phyloP scores from a whole-genome alignment of 2,888 invertebrate species.

The Drosophila helvetica region DNA sequence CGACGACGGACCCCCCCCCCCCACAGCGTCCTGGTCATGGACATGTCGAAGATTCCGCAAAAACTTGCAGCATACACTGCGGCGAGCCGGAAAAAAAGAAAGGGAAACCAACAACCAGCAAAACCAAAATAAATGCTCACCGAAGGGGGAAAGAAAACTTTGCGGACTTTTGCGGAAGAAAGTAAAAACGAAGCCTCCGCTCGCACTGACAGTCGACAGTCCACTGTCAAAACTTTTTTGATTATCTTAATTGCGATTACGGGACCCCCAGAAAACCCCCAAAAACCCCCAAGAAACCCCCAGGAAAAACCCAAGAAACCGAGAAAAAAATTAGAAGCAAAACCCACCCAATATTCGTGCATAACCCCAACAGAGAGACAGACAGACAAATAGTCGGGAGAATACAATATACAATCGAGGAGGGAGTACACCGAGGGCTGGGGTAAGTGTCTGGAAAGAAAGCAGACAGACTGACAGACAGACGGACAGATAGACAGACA shows the following conservation, averaged over 20 bases:
- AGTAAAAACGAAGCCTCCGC: constrained; percentile 63
- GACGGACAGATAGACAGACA: constrained; percentile 25
- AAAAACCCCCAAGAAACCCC: not conserved
- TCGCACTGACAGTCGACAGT: constrained; percentile 70
- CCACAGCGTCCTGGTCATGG: constrained; percentile 1
- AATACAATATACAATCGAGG: constrained; percentile 34
- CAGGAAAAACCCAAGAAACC: not conserved
- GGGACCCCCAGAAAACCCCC: constrained; percentile 21
- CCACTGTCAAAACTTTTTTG: constrained; percentile 78
- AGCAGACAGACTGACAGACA: constrained; percentile 25
- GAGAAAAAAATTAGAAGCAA: constrained; percentile 11
- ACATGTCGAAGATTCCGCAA: constrained; percentile 33
- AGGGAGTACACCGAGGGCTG: constrained; percentile 29
- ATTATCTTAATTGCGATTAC: constrained; percentile 79
- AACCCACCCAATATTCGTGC: constrained; percentile 62
- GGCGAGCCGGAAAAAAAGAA: constrained; percentile 12
- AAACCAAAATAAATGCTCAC: constrained; percentile 21
- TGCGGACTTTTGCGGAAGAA: constrained; percentile 38
- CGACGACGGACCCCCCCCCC: too few relatives aligned
- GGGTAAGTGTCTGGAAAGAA: constrained; percentile 16
- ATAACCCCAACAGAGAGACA: constrained; percentile 51
- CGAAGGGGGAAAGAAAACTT: constrained; percentile 6
- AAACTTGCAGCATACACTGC: constrained; percentile 58
- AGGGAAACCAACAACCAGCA: constrained; percentile 4
- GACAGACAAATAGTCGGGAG: constrained; percentile 36